Conservation (phyloP, 2,113 vertebrate species). For the Onychostruthus taczanowskii region DNA sequence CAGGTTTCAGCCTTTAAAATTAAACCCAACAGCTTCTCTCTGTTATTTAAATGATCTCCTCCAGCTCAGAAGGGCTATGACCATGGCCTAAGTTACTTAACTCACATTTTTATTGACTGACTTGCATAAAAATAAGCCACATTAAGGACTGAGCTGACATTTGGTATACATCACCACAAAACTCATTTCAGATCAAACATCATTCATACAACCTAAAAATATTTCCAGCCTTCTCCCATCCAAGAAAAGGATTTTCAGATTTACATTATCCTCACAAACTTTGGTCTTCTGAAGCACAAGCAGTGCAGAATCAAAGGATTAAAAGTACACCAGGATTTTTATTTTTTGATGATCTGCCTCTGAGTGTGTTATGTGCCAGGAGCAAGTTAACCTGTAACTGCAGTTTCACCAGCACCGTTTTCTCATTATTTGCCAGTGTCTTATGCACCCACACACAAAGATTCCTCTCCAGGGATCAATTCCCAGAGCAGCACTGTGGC, state of each 20-base stretch:
- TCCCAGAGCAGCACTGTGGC: not conserved
- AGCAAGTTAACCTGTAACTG: conserved; percentile 51
- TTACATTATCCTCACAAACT: conserved; percentile 6
- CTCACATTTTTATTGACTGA: conserved; percentile 11
- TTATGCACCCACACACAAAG: not conserved
- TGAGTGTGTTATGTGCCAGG: not conserved
- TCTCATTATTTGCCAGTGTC: not conserved
- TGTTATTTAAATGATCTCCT: conserved; percentile 23
- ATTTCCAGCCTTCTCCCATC: not conserved
- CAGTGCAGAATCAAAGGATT: not conserved
- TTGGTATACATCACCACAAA: not conserved
- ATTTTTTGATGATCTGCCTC: not conserved
- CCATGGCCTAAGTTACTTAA: not conserved
- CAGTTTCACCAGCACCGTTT: conserved; percentile 17
- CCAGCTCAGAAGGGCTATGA: not conserved
- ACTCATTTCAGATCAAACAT: conserved; percentile 44
- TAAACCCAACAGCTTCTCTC: not conserved
- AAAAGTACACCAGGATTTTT: not conserved
- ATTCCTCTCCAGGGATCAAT: not conserved
- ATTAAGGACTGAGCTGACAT: conserved; percentile 23
- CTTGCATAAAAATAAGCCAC: conserved; percentile 42
- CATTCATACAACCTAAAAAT: conserved; percentile 8
- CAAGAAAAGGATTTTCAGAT: conserved; percentile 21
- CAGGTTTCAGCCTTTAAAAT: not conserved
- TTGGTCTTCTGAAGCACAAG: not conserved